These are phyloP conservation scores for Patella depressa DNA, from an alignment of 2,888 invertebrate species.

Conservation along the genomic window DNA sequence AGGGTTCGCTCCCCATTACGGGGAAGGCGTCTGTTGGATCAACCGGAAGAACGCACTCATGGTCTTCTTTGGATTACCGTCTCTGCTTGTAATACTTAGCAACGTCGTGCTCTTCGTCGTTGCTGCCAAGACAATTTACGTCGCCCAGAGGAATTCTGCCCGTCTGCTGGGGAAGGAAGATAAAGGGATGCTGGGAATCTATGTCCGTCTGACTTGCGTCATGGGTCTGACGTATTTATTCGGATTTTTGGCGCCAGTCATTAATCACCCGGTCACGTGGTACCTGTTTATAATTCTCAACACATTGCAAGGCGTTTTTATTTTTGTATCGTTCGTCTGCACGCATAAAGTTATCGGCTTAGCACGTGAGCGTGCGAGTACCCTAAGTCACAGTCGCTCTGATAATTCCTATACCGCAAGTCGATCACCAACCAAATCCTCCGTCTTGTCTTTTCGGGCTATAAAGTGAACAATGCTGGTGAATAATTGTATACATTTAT, in stretches of 20 bases:
- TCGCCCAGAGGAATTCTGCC: constrained; percentile 26
- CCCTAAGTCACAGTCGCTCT: constrained; percentile 14
- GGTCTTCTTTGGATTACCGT: constrained; percentile 75
- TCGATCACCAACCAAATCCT: constrained; percentile 8
- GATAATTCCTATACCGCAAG: constrained; percentile 10
- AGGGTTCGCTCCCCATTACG: constrained; percentile 72
- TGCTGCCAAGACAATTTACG: constrained; percentile 74
- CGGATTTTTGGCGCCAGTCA: constrained; percentile 70
- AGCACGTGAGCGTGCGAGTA: constrained; percentile 32
- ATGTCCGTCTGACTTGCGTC: constrained; percentile 66
- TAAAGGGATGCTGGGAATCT: constrained; percentile 44
- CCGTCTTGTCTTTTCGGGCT: constrained; percentile 13
- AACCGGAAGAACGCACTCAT: constrained; percentile 74
- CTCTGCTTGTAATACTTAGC: constrained; percentile 72
- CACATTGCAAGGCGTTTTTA: constrained; percentile 76
- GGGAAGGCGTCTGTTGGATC: constrained; percentile 74
- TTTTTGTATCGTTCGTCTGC: constrained; percentile 68
- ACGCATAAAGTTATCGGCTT: constrained; percentile 53
- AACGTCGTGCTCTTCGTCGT: constrained; percentile 74
- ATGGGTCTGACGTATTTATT: constrained; percentile 73
- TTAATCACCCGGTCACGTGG: constrained; percentile 66
- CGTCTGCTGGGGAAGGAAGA: constrained; percentile 25
- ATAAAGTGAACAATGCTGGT: background rate
- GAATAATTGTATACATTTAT: too few relatives aligned
- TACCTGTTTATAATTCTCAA: constrained; percentile 73